These are phyloP conservation scores for Hoplodrina ambigua DNA, from an alignment of 2,888 invertebrate genomes.

Conservation along the genomic window DNA sequence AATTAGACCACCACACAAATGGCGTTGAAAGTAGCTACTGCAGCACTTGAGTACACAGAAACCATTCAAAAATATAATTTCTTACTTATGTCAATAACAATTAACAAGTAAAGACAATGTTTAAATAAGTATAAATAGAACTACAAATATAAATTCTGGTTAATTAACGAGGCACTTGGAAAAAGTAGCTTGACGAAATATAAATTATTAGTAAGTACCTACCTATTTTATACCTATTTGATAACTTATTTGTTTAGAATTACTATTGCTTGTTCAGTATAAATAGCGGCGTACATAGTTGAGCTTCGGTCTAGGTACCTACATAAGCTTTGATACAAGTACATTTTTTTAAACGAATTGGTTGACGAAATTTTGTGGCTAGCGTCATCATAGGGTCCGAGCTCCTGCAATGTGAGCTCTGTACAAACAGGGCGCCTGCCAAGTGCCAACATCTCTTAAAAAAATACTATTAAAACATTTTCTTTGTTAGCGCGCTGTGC, in stretches of 20 bases:
- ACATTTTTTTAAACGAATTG: neutral
- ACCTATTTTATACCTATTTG: neutral
- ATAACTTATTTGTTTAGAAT: conserved; percentile 3
- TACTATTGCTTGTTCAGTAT: neutral
- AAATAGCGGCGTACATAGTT: neutral
- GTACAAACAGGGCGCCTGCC: no score
- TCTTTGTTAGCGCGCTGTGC: no score
- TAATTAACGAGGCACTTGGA: conserved; percentile 28
- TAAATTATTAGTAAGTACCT: neutral
- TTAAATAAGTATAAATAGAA: conserved; percentile 1
- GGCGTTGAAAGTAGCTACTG: neutral
- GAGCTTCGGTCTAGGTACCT: neutral
- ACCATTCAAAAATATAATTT: neutral
- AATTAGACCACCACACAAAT: neutral
- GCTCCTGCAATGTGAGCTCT: conserved; percentile 5
- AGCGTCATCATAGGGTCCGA: neutral
- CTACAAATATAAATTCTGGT: conserved; percentile 6
- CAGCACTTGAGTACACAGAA: neutral
- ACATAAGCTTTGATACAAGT: neutral
- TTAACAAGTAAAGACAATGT: conserved; percentile 9
- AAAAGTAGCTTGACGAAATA: conserved; percentile 4
- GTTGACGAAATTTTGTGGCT: neutral
- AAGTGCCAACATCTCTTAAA: no score
- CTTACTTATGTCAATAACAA: conserved; percentile 1
- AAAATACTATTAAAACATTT: neutral